These are phyloP conservation scores for Hylyphantes graminicola DNA, from an alignment of 1,140 invertebrate species.

Conservation along the genomic window DNA sequence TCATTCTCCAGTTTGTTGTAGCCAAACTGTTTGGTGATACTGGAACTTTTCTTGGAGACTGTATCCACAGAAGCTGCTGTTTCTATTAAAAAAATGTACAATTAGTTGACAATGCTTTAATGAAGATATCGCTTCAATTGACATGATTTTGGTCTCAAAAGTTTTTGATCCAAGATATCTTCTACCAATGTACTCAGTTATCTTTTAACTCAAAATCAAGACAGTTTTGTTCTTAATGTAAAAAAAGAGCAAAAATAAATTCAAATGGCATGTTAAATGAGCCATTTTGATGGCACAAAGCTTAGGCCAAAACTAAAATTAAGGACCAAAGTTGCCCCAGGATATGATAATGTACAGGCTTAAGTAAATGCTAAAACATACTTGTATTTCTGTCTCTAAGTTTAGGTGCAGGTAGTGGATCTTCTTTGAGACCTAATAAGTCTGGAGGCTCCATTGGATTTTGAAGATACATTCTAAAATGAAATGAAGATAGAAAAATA, in stretches of 20 bases:
- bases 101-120: too few relatives aligned
- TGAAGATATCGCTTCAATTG: too few relatives aligned
- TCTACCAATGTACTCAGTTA: too few relatives aligned
- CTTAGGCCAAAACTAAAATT: too few relatives aligned
- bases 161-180: too few relatives aligned
- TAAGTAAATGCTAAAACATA: constrained; percentile 60
- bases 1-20: constrained; percentile 70
- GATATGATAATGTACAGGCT: neutral
- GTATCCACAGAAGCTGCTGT: constrained; percentile 62
- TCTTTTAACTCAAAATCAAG: too few relatives aligned
- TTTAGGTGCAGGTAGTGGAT: constrained; percentile 62
- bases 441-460: constrained; percentile 88
- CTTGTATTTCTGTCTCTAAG: constrained; percentile 66
- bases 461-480: constrained; percentile 76
- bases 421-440: constrained; percentile 72
- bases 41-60: constrained; percentile 62
- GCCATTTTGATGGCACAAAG: neutral
- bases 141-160: too few relatives aligned
- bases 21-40: constrained; percentile 67
- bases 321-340: too few relatives aligned
- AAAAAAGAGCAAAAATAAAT: neutral
- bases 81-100: neutral
- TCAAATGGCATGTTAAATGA: neutral
- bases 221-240: constrained; percentile 18
- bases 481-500: neutral